Evolutionary conservation across 2,888 invertebrate species (phyloP), one percentile per base, ranked within the genome.

Genomic region (Polydrusus pterygomalis): DNA sequence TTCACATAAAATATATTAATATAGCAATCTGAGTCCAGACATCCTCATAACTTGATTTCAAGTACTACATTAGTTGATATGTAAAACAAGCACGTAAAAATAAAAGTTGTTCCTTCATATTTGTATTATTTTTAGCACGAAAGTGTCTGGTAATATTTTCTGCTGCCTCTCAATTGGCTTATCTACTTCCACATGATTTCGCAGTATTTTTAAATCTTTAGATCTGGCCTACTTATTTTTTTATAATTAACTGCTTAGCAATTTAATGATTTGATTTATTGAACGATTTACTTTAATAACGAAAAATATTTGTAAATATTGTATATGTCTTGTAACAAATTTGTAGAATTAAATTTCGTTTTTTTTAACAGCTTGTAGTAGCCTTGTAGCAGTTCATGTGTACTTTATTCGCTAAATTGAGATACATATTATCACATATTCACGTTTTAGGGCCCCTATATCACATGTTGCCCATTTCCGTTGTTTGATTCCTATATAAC

Each of bases 71-170:
- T 51, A 51, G 13, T 20, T 10, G 20, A 51, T 51, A 10, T 20
- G 13, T 51, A 51, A n/a, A 20, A 20, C 20, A 3, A 11, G 51
- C 51, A 18, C 6, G 13, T 13, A 25, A 25, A 54, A 25, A 25
- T 54, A 17, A 51, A 18, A n/a, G 2, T 0, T 13, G 25, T 54
- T 54, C 13, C 0, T 54, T 25, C 11, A 25, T 17, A 13, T 25
- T 25, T 17, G 17, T 38, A 60, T 38, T 60, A 60, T 60, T 60
- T 60, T 60, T 60, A 60, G 58, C 38, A 38, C 18, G 30, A 56
- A 54, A 1, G 13, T 54, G 11, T 25, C n/a, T 30, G 17, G 17
- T 17, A 38, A 60, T 60, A 60, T 60, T 34, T 60, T 10, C 38
- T 38, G 38, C 58, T 38, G 38, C 58, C 17, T 60, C 38, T 60